Evolutionary conservation across 2,113 vertebrate species (phyloP), one percentile per base, ranked within the genome.

Genomic region (Xyrauchen texanus): DNA sequence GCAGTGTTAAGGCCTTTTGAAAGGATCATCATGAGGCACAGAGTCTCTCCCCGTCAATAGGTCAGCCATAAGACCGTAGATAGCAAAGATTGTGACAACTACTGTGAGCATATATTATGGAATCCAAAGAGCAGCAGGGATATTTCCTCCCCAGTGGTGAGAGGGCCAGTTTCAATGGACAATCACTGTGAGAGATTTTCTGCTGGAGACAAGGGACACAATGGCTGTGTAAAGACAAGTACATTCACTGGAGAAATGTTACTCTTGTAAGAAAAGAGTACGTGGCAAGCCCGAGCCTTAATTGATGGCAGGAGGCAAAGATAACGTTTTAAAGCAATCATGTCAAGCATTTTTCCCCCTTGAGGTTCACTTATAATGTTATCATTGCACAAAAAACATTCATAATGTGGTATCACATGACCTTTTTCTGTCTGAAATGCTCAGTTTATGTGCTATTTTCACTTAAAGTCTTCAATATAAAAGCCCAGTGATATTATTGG

Each of bases 121-220:
- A 52, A 65, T 52, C 47, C 60, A 15, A 58, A 80, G 47, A 70
- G 10, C 70, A 80, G 70, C 8, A 5, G 70, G 70, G 53, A 73
- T 45, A 73, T 49, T 47, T 74, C 13, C 8, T 74, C 5, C 46
- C 15, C 69, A 60, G 15, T 16, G 5, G 52, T 15, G 53, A 75
- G 53, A 68, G 63, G 42, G 47, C 5, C 7, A 10, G 12, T 66
- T 10, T 81, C 46, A 74, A 42, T 67, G 65, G 46, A 67, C 49
- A 68, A 62, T 16, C 62, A 68, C 63, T 44, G 78, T 60, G 55
- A 80, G 71, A 74, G 46, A 42, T 45, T 44, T 53, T n/a, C 70
- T 51, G 55, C 62, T 53, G 71, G 63, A 49, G 21, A 75, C 65
- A 44, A 15, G 55, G 53, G 42, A 68, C 61, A 80, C 55, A 74